Evolutionary conservation across 2,797 vertebrate species (phyloP).

Genomic region (Acrossocheilus wenchowensis): DNA sequence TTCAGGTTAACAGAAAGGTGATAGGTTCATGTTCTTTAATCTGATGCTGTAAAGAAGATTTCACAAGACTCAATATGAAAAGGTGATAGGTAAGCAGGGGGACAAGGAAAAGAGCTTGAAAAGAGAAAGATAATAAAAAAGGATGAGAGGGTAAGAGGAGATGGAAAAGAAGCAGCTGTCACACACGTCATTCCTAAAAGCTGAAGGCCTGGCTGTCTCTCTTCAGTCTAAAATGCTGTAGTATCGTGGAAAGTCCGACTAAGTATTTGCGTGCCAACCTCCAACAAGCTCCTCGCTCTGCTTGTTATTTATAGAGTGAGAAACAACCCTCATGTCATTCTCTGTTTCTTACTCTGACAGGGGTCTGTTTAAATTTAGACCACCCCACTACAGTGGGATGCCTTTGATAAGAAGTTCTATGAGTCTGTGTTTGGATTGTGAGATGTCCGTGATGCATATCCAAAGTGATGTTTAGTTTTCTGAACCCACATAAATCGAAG

Average conservation of each 20-base stretch:
- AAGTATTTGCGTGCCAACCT: conserved; percentile 19
- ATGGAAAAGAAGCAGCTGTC: conserved; percentile 49
- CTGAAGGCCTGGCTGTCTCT: conserved; percentile 20
- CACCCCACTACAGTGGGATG: conserved; percentile 22
- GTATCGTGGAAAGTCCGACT: conserved; percentile 25
- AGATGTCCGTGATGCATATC: not conserved
- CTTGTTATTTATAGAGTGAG: conserved; percentile 75
- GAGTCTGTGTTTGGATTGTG: conserved; percentile 40
- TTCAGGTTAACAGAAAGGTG: not conserved
- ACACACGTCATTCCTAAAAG: conserved; percentile 31
- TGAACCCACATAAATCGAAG: not conserved
- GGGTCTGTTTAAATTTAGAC: conserved; percentile 63
- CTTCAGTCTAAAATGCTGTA: not conserved
- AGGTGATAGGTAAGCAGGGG: not conserved
- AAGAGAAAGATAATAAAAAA: conserved; percentile 1
- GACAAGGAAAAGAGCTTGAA: not conserved
- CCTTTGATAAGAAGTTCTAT: conserved; percentile 29
- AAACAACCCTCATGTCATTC: conserved; percentile 50
- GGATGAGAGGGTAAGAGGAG: conserved; percentile 1
- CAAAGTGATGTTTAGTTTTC: not conserved
- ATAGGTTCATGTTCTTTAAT: not conserved
- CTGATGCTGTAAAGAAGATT: not conserved
- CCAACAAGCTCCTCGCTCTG: conserved; percentile 60
- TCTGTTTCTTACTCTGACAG: conserved; percentile 26
- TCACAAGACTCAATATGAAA: not conserved